These are phyloP conservation scores for Venustaconcha ellipsiformis DNA, from an alignment of 1,140 invertebrate species.

Conservation along the genomic window DNA sequence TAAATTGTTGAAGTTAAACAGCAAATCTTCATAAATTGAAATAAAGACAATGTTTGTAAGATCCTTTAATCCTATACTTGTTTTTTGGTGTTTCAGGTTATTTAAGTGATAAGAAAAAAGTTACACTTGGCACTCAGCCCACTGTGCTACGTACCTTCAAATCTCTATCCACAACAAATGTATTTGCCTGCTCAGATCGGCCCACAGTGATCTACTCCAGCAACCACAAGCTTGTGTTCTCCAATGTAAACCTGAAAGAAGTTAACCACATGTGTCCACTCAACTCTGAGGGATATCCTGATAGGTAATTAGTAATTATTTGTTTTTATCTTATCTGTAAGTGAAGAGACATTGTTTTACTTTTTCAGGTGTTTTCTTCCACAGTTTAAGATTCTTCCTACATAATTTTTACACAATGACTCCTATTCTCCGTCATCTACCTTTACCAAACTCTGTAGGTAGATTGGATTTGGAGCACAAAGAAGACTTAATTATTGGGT, in stretches of 20 bases:
- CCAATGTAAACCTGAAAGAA: slow-evolving; percentile 98
- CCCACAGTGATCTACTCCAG: slow-evolving; percentile 99
- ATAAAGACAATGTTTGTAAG: background rate
- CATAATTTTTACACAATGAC: too few relatives aligned
- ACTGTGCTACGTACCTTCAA: slow-evolving; percentile 92
- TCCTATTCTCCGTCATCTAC: too few relatives aligned
- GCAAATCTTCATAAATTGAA: background rate
- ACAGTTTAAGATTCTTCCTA: too few relatives aligned
- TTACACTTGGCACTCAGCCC: slow-evolving; percentile 97
- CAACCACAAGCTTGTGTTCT: slow-evolving; percentile 99
- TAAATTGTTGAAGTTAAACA: too few relatives aligned
- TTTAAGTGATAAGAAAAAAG: slow-evolving; percentile 69
- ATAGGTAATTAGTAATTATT: slow-evolving; percentile 74
- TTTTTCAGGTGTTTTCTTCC: background rate
- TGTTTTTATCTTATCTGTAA: too few relatives aligned
- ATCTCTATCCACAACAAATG: slow-evolving; percentile 93
- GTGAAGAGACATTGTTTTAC: background rate
- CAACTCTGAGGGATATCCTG: slow-evolving; percentile 93
- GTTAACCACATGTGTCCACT: slow-evolving; percentile 99
- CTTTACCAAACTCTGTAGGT: too few relatives aligned
- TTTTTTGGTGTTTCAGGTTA: slow-evolving; percentile 41
- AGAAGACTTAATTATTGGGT: too few relatives aligned
- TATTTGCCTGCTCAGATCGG: slow-evolving; percentile 98
- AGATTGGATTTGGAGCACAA: too few relatives aligned
- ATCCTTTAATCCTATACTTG: background rate